Conservation (phyloP, 2,113 vertebrate species). For the Gadus macrocephalus region DNA sequence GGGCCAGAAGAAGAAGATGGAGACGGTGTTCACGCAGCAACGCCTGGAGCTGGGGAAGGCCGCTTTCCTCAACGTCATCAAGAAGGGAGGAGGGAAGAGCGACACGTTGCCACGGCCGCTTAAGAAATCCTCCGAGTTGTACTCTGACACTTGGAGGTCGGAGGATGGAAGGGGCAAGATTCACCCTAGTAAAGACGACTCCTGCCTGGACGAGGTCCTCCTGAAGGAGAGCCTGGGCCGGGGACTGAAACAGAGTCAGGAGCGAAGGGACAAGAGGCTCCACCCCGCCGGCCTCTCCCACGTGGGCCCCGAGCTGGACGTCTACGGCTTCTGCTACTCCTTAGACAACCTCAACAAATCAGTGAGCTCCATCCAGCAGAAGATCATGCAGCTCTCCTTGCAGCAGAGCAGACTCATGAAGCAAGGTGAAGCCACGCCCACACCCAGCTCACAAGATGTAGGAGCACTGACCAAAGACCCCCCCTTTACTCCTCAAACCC, state of each 20-base stretch:
- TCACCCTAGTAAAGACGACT: constrained; percentile 68
- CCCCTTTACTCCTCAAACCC: not conserved
- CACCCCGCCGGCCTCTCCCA: constrained; percentile 47
- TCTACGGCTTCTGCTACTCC: constrained; percentile 84
- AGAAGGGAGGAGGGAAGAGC: constrained; percentile 77
- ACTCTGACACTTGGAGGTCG: constrained; percentile 53
- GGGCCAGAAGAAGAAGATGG: constrained; percentile 93
- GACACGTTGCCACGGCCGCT: constrained; percentile 69
- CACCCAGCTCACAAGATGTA: constrained; percentile 32
- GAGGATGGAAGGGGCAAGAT: constrained; percentile 60
- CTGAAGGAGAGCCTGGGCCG: constrained; percentile 25
- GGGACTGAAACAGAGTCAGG: constrained; percentile 16
- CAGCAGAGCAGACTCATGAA: constrained; percentile 92
- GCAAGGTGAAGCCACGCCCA: constrained; percentile 68
- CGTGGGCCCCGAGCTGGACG: constrained; percentile 69
- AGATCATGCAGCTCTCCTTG: constrained; percentile 89
- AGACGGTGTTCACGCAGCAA: constrained; percentile 84
- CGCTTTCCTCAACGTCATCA: constrained; percentile 91
- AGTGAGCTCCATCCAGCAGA: constrained; percentile 89
- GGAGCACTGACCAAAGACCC: too few relatives aligned
- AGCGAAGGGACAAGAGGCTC: constrained; percentile 68
- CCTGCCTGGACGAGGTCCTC: constrained; percentile 61
- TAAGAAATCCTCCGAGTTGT: constrained; percentile 37
- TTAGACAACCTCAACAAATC: constrained; percentile 92
- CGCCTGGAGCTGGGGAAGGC: constrained; percentile 89